phyloP scores from a whole-genome alignment of 2,113 vertebrate species.

The Gorsachius goisagi region DNA sequence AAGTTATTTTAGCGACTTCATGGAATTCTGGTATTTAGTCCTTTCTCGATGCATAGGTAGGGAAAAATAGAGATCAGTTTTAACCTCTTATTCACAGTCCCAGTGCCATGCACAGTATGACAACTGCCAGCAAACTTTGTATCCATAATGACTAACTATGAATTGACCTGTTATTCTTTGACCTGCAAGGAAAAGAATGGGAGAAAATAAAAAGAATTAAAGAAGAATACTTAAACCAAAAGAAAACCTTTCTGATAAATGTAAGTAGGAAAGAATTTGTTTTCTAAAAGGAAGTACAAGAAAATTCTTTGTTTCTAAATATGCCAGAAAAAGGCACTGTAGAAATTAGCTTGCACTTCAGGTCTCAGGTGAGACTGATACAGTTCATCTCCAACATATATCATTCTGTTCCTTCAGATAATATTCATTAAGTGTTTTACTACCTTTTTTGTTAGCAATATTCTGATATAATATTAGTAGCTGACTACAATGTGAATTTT shows the following conservation, averaged over 20 bases:
- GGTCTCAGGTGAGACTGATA: neutral
- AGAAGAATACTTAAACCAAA: neutral
- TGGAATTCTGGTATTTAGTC: neutral
- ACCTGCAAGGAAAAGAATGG: neutral
- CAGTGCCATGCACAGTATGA: neutral
- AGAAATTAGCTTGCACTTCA: neutral
- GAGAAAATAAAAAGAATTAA: neutral
- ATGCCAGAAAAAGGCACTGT: neutral
- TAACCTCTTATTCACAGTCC: neutral
- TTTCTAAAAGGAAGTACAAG: neutral
- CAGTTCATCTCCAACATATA: neutral
- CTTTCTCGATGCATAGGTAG: neutral
- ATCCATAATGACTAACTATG: neutral
- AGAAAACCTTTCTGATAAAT: neutral
- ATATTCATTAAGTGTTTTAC: neutral
- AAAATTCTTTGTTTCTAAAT: neutral
- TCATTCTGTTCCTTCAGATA: neutral
- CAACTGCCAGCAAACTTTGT: neutral
- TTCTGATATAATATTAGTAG: neutral
- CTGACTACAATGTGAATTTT: neutral
- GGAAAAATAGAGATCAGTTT: neutral
- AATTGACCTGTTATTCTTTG: neutral
- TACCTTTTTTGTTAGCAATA: neutral
- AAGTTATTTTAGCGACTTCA: neutral
- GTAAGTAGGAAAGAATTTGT: neutral